Evolutionary conservation across 2,113 vertebrate species (phyloP), one percentile per base, ranked within the genome.

Genomic region (Rhinoptilus africanus): DNA sequence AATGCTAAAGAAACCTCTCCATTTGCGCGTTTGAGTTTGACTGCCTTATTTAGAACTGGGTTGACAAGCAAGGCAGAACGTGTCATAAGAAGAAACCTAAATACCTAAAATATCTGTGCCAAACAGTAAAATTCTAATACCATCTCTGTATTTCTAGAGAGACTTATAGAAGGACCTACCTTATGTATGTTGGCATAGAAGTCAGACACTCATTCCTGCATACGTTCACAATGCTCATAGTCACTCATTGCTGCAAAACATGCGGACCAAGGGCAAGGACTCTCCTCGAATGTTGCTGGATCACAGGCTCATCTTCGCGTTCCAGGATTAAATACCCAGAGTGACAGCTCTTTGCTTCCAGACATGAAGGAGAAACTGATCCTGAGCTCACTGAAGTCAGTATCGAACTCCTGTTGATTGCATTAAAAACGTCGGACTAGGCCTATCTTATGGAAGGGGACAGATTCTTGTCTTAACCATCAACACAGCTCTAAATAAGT

Each of bases 21-120:
- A 37, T 86, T 63, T 84, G 83, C 37, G 1, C 7, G 9, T 85
- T 95, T 95, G 75, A 7, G 0, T 89, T 86, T 85, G 92, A 57
- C 84, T 97, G 93, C 91, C 86, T 34, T 93, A 62, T 94, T 97
- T 96, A 88, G 96, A 93, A 41, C 53, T 23, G 69, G 67, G 56
- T 89, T 96, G 84, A 74, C 85, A 91, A 64, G 68, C 54, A 75
- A 79, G 79, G 86, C 67, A 96, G 76, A 90, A 97, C 1, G 1
- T 57, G 48, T 69, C 88, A 16, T n/a, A 45, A 92, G 57, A 94
- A 96, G 73, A 93, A 96, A 75, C 13, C 2, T 3, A 85, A 76
- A 78, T 85, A 85, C 45, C 24, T n/a, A 79, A 93, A 93, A 74
- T 76, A 75, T 34, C 81, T 88, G 39, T 22, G 43, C 32, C 54